These are phyloP conservation scores for Neosalanx taihuensis DNA, from an alignment of 2,797 vertebrate genomes.

Conservation along the genomic window DNA sequence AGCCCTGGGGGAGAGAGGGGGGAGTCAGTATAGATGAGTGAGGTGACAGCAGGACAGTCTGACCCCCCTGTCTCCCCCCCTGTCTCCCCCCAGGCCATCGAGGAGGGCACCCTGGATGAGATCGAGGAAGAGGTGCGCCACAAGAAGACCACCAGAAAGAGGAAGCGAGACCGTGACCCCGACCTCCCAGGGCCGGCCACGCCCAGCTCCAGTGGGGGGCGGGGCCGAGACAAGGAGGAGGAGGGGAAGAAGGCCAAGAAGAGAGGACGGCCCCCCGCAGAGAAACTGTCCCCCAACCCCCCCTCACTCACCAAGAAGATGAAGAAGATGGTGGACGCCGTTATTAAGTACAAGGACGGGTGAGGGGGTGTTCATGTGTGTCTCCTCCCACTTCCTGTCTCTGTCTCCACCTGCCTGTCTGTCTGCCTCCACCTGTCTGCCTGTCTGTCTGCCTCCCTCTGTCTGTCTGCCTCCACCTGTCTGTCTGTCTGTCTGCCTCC, in stretches of 20 bases:
- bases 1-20: too few species aligned
- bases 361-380: slow-evolving; percentile 53
- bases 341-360: slow-evolving; percentile 97
- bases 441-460: too few species aligned
- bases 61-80: too few species aligned
- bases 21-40: too few species aligned
- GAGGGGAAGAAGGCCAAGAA: slow-evolving; percentile 94
- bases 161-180: slow-evolving; percentile 84
- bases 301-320: slow-evolving; percentile 93
- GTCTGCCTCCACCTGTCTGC: neutral
- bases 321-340: slow-evolving; percentile 92
- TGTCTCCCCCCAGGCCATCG: slow-evolving; percentile 78
- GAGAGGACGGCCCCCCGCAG: slow-evolving; percentile 85
- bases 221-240: slow-evolving; percentile 87
- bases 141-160: slow-evolving; percentile 90
- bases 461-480: neutral
- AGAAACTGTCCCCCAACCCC: slow-evolving; percentile 94
- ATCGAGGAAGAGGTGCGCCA: slow-evolving; percentile 93
- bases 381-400: neutral
- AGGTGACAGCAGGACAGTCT: too few species aligned
- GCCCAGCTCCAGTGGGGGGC: slow-evolving; percentile 80
- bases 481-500: neutral
- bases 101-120: slow-evolving; percentile 92
- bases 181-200: slow-evolving; percentile 70
- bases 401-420: neutral